Evolutionary conservation across 2,797 vertebrate genomes (phyloP).

Genomic region (Sphenodon punctatus): DNA sequence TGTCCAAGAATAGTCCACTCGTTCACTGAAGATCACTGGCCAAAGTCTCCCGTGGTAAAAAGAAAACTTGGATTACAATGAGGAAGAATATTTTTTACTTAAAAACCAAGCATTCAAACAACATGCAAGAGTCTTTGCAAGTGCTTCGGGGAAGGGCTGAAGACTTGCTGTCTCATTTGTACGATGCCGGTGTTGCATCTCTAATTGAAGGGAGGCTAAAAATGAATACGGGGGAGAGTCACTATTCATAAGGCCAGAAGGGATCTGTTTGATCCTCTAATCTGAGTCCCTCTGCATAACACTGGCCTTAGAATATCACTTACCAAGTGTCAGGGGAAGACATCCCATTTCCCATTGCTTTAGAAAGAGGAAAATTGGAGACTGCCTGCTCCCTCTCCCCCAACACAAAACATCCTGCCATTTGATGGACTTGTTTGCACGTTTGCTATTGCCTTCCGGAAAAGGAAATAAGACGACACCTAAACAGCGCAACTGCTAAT

Average conservation of each 20-base stretch:
- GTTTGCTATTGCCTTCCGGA: background rate
- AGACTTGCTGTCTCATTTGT: background rate
- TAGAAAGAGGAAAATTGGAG: background rate
- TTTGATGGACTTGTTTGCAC: background rate
- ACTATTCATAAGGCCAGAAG: background rate
- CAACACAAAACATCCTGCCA: background rate
- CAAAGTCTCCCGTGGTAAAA: background rate
- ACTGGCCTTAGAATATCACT: background rate
- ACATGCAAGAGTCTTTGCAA: background rate
- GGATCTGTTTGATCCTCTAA: background rate
- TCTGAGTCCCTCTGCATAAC: background rate
- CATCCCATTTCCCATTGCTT: background rate
- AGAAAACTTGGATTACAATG: background rate
- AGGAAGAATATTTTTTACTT: background rate
- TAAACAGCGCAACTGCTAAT: background rate
- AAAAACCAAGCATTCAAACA: background rate
- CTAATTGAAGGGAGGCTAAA: background rate
- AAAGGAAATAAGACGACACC: background rate
- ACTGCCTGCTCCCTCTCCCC: background rate
- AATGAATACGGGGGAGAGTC: background rate
- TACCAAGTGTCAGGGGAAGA: background rate
- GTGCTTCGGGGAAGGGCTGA: background rate
- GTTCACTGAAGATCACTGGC: background rate
- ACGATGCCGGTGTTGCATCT: background rate
- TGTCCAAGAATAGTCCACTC: slow-evolving; percentile 30